Base-by-base conservation (phyloP, 1,140 invertebrate genomes). In the Drosophila mojavensis region DNA sequence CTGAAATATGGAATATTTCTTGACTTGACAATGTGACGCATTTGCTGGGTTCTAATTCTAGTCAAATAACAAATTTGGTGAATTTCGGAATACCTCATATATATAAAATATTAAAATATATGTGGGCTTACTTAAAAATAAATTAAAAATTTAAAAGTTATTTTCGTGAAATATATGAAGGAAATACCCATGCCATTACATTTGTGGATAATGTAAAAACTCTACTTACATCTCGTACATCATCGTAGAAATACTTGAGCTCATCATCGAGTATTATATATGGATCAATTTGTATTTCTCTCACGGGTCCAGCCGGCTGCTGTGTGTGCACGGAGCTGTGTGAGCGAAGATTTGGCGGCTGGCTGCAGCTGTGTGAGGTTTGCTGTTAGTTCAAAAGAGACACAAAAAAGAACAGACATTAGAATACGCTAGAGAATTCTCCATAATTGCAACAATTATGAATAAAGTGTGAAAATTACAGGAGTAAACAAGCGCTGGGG, bases 191-290 rank as follows among this genome's bases (percentile, higher is more conserved):
- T 9, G 10, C n/a, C 50, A 30, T 17, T 6, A 33, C 7, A 30
- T 6, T 33, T 1, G 3, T 24, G 4, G 9, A 7, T 11, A 4
- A 56, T 45, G 36, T 41, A 2, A 10, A 17, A 26, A 20, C 9
- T 41, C 24, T 50, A 92, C 93, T 95, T 93, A 97, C 97, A 93
- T 95, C 94, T 95, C 95, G 94, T 90, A 98, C 97, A 88, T 97
- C 96, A 78, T 95, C 94, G 80, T 96, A 97, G 76, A 97, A 94
- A 89, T 95, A 95, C 89, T 96, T 96, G 48, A 98, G 94, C 81
- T 98, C 97, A 80, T 97, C 95, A 78, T 97, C 96, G 50, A 97
- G 93, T 50, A 98, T 93, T 83, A 95, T 95, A 91, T 98, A 98
- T 72, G 97, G 97, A 93, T 98, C 96, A 60, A 97, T 94, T 93